phyloP scores from a whole-genome alignment of 1,140 invertebrate species.

The Drosophila prosaltans region DNA sequence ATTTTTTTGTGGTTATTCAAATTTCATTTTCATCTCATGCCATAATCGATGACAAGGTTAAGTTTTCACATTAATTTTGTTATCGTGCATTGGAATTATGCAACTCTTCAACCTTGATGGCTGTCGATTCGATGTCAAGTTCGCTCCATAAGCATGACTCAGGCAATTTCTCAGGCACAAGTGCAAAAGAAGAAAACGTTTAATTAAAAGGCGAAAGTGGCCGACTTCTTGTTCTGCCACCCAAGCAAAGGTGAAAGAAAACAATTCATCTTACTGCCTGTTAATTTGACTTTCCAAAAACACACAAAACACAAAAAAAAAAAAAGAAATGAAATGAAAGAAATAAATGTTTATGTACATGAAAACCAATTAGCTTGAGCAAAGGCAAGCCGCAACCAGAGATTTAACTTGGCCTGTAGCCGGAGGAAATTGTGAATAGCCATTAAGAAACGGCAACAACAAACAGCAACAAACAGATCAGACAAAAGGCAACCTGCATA shows the following conservation, averaged over 20 bases:
- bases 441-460: constrained; percentile 35
- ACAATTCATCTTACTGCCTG: constrained; percentile 30
- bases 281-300: constrained; percentile 75
- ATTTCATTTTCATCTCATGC: too few species aligned
- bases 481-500: constrained; percentile 43
- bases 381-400: constrained; percentile 10
- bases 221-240: constrained; percentile 43
- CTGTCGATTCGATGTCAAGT: constrained; percentile 68
- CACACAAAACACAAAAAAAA: constrained; percentile 1
- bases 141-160: constrained; percentile 37
- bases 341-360: constrained; percentile 37
- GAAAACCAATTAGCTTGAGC: constrained; percentile 60
- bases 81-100: background rate
- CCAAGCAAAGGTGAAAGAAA: background rate
- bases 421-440: constrained; percentile 42
- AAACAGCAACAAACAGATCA: constrained; percentile 36
- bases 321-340: constrained; percentile 32
- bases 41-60: background rate
- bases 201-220: constrained; percentile 55
- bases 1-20: too few species aligned
- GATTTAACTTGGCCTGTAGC: background rate
- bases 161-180: constrained; percentile 22
- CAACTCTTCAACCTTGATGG: constrained; percentile 57
- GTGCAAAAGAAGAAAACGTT: constrained; percentile 1
- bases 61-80: background rate